phyloP scores from a whole-genome alignment of 2,113 vertebrate species.

The Rhynchopsitta pachyrhyncha region DNA sequence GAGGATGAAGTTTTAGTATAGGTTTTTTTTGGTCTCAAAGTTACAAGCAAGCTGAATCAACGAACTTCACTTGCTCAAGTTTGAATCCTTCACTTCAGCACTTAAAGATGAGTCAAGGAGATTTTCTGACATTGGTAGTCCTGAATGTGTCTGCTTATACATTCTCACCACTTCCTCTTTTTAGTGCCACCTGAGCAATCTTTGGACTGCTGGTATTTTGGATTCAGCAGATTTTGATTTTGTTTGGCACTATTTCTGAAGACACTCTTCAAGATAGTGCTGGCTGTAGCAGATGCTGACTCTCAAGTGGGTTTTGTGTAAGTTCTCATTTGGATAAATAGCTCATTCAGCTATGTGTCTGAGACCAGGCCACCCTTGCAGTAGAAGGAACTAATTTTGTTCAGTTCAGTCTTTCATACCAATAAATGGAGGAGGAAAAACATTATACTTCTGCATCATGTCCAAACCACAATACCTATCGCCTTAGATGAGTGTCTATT shows the following conservation, averaged over 20 bases:
- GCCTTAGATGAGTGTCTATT: not conserved
- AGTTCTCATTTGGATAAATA: slow-evolving; percentile 34
- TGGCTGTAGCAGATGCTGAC: not conserved
- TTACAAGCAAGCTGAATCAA: not conserved
- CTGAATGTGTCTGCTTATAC: not conserved
- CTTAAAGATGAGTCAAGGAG: not conserved
- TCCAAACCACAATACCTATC: slow-evolving; percentile 41
- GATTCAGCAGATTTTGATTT: slow-evolving; percentile 17
- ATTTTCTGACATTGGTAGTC: not conserved
- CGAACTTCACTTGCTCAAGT: not conserved
- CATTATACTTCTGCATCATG: not conserved
- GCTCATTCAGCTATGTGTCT: not conserved
- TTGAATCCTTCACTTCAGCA: not conserved
- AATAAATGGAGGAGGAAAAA: not conserved
- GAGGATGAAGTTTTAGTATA: not conserved
- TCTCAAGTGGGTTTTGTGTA: slow-evolving; percentile 18
- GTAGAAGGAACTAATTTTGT: slow-evolving; percentile 20
- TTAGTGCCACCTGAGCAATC: not conserved
- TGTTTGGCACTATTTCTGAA: slow-evolving; percentile 15
- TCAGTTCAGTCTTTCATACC: slow-evolving; percentile 10
- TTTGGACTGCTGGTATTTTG: not conserved
- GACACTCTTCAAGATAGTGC: not conserved
- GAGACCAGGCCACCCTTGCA: slow-evolving; percentile 3
- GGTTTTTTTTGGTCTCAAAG: not conserved
- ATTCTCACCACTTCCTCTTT: not conserved